phyloP scores from a whole-genome alignment of 2,113 vertebrate genomes.

The Acrocephalus kingi region DNA sequence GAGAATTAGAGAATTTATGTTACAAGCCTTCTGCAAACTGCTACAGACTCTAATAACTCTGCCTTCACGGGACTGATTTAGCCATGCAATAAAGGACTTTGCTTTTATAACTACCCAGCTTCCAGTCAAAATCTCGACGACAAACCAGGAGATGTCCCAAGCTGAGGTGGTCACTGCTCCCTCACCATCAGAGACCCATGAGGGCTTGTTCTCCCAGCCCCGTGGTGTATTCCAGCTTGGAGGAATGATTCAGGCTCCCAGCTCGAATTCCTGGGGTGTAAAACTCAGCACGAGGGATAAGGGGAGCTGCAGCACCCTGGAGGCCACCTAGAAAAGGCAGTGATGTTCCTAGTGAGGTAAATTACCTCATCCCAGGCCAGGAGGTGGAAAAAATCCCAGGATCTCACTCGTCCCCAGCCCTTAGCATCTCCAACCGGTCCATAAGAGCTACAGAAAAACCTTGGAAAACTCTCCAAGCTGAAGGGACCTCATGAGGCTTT shows the following conservation, averaged over 20 bases:
- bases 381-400: neutral
- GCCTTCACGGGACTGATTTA: no score
- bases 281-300: neutral
- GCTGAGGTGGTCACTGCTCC: neutral
- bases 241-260: conserved; percentile 24
- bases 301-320: neutral
- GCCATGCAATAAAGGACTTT: no score
- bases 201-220: neutral
- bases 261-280: neutral
- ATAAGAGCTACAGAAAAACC: neutral
- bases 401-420: neutral
- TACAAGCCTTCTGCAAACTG: no score
- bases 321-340: conserved; percentile 4
- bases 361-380: conserved; percentile 26
- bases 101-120: no score
- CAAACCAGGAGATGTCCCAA: neutral
- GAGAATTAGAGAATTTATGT: no score
- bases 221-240: neutral
- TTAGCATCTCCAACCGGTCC: neutral
- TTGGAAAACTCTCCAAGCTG: neutral
- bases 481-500: neutral
- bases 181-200: neutral
- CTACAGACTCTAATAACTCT: no score
- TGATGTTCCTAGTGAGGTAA: conserved; percentile 15
- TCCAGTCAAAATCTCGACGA: no score